Conservation (phyloP, 1,140 invertebrate genomes). For the Ganaspis sp. region DNA sequence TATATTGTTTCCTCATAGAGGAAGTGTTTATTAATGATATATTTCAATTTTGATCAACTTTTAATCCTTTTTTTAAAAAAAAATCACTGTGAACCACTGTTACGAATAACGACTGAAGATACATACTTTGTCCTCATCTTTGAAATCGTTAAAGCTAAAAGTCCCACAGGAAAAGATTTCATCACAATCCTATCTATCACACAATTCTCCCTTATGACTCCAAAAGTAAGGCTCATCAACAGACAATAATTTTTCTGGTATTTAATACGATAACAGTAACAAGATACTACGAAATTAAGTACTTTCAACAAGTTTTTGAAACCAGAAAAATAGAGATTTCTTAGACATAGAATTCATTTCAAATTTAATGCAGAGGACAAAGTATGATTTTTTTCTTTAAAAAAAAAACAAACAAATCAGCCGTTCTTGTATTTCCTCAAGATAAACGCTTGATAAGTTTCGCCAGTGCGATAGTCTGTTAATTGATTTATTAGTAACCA, state of each 20-base stretch:
- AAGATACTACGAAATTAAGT: conserved; percentile 24
- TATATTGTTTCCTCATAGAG: no score
- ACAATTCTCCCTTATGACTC: not conserved
- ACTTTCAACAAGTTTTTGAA: conserved; percentile 26
- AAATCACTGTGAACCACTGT: not conserved
- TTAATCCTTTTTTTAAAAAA: not conserved
- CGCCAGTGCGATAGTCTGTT: conserved; percentile 54
- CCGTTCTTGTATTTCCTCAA: conserved; percentile 57
- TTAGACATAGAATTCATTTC: conserved; percentile 27
- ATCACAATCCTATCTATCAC: conserved; percentile 25
- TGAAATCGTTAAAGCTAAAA: conserved; percentile 27
- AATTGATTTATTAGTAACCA: conserved; percentile 63
- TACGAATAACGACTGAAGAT: conserved; percentile 7
- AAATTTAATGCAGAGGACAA: conserved; percentile 22
- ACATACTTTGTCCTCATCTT: not conserved
- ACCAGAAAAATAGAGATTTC: conserved; percentile 30
- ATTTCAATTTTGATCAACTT: not conserved
- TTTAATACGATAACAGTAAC: conserved; percentile 21
- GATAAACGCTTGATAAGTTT: conserved; percentile 53
- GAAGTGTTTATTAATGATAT: no score
- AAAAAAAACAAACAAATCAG: conserved; percentile 36
- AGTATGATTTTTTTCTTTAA: not conserved
- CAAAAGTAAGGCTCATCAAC: not conserved
- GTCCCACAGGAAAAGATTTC: conserved; percentile 13
- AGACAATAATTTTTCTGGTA: conserved; percentile 19